phyloP scores from a whole-genome alignment of 2,113 vertebrate species.

The Sander lucioperca region DNA sequence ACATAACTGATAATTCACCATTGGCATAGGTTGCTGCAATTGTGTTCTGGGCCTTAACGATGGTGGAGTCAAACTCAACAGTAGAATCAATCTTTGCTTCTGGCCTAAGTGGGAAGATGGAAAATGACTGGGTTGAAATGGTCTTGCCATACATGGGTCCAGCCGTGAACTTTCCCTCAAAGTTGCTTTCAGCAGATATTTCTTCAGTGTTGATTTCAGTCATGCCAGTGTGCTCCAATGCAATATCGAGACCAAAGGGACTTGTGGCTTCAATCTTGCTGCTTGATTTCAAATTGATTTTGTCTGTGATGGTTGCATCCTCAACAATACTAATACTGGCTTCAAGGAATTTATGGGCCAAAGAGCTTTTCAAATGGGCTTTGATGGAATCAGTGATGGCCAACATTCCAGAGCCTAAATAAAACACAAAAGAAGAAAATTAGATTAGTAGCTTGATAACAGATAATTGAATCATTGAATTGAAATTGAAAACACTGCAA shows the following conservation, averaged over 20 bases:
- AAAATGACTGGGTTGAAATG: constrained; percentile 75
- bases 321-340: constrained; percentile 83
- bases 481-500: background rate
- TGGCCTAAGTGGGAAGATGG: constrained; percentile 75
- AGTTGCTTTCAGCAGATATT: constrained; percentile 77
- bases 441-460: background rate
- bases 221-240: constrained; percentile 76
- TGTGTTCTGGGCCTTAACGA: constrained; percentile 85
- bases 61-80: constrained; percentile 87
- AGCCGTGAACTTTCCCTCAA: constrained; percentile 81
- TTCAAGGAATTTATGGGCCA: constrained; percentile 88
- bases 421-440: constrained; percentile 34
- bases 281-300: constrained; percentile 76
- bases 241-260: constrained; percentile 83
- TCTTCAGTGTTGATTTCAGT: constrained; percentile 76
- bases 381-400: constrained; percentile 79
- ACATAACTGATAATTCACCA: constrained; percentile 82
- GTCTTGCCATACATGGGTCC: constrained; percentile 84
- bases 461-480: background rate
- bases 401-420: constrained; percentile 87
- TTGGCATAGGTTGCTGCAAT: constrained; percentile 80
- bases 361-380: constrained; percentile 79
- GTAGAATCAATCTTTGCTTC: constrained; percentile 84
- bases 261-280: constrained; percentile 85
- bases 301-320: constrained; percentile 74